These are phyloP conservation scores for Ferrisia virgata DNA, from an alignment of 2,888 invertebrate genomes.

Conservation along the genomic window DNA sequence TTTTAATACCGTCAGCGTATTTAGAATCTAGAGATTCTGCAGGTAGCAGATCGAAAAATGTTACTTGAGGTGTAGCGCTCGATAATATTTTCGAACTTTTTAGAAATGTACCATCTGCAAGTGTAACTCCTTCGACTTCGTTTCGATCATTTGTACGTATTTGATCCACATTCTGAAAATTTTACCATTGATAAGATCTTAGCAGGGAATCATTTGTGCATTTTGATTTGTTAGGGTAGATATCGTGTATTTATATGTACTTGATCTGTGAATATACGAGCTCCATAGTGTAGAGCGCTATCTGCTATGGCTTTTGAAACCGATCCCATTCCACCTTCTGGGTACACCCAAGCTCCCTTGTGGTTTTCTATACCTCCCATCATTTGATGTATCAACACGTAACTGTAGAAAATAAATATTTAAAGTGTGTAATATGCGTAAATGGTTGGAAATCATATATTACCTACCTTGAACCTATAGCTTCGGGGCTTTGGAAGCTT, in stretches of 20 bases:
- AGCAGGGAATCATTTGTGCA: too few species aligned
- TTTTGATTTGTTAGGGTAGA: too few species aligned
- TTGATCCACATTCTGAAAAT: constrained; percentile 52
- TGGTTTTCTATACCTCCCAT: constrained; percentile 59
- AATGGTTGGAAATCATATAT: too few species aligned
- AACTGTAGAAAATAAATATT: constrained; percentile 52
- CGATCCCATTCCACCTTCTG: constrained; percentile 59
- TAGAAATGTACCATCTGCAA: constrained; percentile 55
- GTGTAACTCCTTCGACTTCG: constrained; percentile 54
- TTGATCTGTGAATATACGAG: constrained; percentile 54
- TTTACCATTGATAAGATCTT: not conserved
- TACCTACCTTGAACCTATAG: constrained; percentile 57
- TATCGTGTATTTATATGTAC: too few species aligned
- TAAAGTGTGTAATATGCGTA: too few species aligned
- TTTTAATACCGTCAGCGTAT: constrained; percentile 52
- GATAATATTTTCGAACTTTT: constrained; percentile 56
- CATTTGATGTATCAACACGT: constrained; percentile 60
- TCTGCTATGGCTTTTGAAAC: constrained; percentile 55
- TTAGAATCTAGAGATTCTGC: constrained; percentile 52
- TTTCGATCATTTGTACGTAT: constrained; percentile 51
- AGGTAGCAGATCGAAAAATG: constrained; percentile 55
- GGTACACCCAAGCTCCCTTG: constrained; percentile 60
- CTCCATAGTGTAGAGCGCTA: constrained; percentile 55
- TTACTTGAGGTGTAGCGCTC: constrained; percentile 58
- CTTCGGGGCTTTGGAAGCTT: constrained; percentile 56